phyloP scores from a whole-genome alignment of 1,140 invertebrate species.

The Euura saliciscinereae region DNA sequence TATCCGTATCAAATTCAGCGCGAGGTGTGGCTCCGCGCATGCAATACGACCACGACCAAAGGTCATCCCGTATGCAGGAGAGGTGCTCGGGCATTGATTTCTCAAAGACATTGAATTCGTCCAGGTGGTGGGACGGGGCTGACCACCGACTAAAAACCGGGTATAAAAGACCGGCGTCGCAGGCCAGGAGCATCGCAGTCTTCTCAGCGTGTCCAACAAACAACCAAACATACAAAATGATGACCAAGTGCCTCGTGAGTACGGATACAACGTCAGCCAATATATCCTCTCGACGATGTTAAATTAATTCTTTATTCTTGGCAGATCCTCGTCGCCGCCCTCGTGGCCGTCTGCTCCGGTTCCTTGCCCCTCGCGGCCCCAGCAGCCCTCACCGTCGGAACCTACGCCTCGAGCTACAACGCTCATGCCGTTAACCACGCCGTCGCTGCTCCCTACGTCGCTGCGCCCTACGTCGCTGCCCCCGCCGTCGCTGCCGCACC shows the following conservation, averaged over 20 bases:
- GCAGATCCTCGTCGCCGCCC: constrained; percentile 59
- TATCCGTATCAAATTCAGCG: too few relatives aligned
- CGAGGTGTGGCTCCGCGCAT: too few relatives aligned
- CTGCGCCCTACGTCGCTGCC: constrained; percentile 51
- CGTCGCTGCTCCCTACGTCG: constrained; percentile 62
- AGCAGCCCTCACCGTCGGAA: constrained; percentile 62
- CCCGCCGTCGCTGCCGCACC: constrained; percentile 24
- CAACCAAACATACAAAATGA: constrained; percentile 59
- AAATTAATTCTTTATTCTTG: constrained; percentile 10
- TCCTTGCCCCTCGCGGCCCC: constrained; percentile 51
- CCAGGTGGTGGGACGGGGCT: constrained; percentile 49
- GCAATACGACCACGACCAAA: constrained; percentile 18
- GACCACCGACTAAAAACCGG: constrained; percentile 49
- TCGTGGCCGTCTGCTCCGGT: constrained; percentile 51
- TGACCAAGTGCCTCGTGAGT: constrained; percentile 66
- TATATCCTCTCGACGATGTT: constrained; percentile 17
- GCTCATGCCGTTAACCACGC: constrained; percentile 69
- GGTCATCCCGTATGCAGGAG: constrained; percentile 38
- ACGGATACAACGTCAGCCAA: not conserved
- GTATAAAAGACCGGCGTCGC: constrained; percentile 41
- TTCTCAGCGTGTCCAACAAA: constrained; percentile 39
- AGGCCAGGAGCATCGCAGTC: constrained; percentile 52
- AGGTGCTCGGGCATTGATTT: constrained; percentile 7
- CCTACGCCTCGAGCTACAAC: constrained; percentile 67
- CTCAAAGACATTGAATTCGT: too few relatives aligned